A percentile compares a stretch with the other conserved stretches of the same genome.
phyloP scores from a whole-genome alignment of 1,140 invertebrate genomes.

The Calephelis nemesis region DNA sequence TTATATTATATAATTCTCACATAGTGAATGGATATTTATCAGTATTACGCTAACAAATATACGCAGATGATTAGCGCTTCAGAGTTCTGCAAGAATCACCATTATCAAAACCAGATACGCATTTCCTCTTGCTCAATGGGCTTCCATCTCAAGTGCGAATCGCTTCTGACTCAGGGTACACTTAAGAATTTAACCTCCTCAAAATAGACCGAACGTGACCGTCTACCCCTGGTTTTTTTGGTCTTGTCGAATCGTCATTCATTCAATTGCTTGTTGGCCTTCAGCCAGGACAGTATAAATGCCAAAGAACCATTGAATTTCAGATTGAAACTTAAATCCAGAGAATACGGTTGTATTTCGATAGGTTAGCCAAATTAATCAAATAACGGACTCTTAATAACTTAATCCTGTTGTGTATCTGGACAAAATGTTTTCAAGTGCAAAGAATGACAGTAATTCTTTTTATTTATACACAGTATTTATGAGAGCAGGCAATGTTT shows the following conservation, averaged over 20 bases:
- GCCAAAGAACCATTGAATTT: conserved; percentile 49
- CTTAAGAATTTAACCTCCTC: conserved; percentile 65
- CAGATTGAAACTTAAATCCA: conserved; percentile 40
- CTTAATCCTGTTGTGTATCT: conserved; percentile 31
- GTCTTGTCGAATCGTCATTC: conserved; percentile 63
- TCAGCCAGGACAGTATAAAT: conserved; percentile 58
- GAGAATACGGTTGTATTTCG: conserved; percentile 40
- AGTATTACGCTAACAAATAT: not conserved
- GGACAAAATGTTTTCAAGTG: conserved; percentile 10
- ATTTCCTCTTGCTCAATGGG: conserved; percentile 63
- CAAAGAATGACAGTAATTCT: not conserved
- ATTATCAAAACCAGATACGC: conserved; percentile 49
- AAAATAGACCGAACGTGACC: conserved; percentile 67
- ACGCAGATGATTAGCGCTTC: not conserved
- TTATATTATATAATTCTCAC: no score
- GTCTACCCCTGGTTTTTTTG: conserved; percentile 63
- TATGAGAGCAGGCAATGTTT: not conserved
- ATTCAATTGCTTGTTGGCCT: conserved; percentile 71
- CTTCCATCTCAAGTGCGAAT: conserved; percentile 53
- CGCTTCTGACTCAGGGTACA: conserved; percentile 57
- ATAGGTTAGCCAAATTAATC: conserved; percentile 26
- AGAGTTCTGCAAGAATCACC: conserved; percentile 1
- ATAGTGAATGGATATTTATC: not conserved
- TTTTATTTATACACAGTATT: conserved; percentile 8
- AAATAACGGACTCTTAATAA: conserved; percentile 37